These are phyloP conservation scores for Anastrepha obliqua DNA, from an alignment of 1,140 invertebrate species.

Conservation along the genomic window DNA sequence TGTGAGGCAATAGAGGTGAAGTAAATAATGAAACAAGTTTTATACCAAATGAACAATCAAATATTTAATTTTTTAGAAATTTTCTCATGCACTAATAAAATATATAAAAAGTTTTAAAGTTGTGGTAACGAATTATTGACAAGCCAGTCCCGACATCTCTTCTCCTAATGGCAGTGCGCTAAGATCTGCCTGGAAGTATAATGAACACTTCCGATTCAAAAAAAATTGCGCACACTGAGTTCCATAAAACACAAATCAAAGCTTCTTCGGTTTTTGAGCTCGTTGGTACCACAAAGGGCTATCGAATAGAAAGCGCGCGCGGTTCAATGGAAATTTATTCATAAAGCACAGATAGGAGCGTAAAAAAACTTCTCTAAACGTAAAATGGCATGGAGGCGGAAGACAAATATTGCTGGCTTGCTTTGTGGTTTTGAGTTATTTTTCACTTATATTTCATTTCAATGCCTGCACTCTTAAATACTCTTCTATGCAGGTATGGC, in stretches of 20 bases:
- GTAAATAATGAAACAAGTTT: no score
- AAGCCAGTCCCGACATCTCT: no score
- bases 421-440: slow-evolving; percentile 10
- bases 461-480: background rate
- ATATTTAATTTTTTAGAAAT: no score
- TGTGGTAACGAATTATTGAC: no score
- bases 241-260: background rate
- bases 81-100: no score
- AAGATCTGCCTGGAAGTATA: no score
- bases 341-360: background rate
- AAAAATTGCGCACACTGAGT: background rate
- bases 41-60: no score
- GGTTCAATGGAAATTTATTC: background rate
- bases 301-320: background rate
- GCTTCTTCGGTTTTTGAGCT: background rate
- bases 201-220: background rate
- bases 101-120: no score
- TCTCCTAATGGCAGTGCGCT: no score
- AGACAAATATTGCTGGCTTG: background rate
- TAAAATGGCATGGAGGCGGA: background rate
- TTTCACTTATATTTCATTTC: background rate
- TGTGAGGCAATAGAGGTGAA: no score
- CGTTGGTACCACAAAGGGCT: background rate
- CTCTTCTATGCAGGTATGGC: background rate
- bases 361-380: background rate